Evolutionary conservation across 1,140 invertebrate genomes (phyloP), one percentile per base, ranked within the genome.

Genomic region (Coptotermes formosanus): DNA sequence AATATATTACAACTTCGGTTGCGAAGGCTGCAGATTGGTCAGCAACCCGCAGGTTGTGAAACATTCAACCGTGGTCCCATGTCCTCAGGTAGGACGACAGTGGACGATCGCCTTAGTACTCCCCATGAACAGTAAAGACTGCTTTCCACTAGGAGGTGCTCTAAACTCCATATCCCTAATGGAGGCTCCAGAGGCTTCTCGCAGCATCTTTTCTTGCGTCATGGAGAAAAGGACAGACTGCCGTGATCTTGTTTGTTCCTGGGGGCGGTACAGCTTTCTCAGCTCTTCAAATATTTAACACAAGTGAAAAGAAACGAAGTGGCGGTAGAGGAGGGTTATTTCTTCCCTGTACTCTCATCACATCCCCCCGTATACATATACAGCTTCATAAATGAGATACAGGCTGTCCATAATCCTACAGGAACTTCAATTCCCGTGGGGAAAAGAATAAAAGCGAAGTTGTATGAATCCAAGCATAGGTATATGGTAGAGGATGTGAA

Each of bases 331-430:
- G n/a, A 19, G 19, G 19, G 59, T 0, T 64, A 6, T 25, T 14
- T 75, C 64, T 75, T 75, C n/a, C 64, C 64, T 75, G 64, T 16
- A 75, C 64, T 75, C n/a, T 75, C 64, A 75, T 75, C 64, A 75
- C 64, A 75, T 75, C 30, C 64, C 64, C 64, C 64, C n/a, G n/a
- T 16, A 30, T n/a, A 75, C 64, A 6, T 75, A 30, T 75, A 75
- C 64, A 75, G 64, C 64, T 75, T 30, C 64, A 25, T 25, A 75
- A 75, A 75, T 75, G 64, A 75, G 64, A 75, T 75, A 75, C 64
- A 75, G 64, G 64, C 25, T 75, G 64, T 75, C n/a, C 25, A 75
- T 75, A 75, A 75, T 75, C 25, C 64, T 30, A 75, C n/a, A 75
- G 6, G 64, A 30, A 25, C 64, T n/a, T 75, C 19, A 30, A 25